Base-by-base conservation (phyloP, 2,113 vertebrate species). In the Pelmatolapia mariae region DNA sequence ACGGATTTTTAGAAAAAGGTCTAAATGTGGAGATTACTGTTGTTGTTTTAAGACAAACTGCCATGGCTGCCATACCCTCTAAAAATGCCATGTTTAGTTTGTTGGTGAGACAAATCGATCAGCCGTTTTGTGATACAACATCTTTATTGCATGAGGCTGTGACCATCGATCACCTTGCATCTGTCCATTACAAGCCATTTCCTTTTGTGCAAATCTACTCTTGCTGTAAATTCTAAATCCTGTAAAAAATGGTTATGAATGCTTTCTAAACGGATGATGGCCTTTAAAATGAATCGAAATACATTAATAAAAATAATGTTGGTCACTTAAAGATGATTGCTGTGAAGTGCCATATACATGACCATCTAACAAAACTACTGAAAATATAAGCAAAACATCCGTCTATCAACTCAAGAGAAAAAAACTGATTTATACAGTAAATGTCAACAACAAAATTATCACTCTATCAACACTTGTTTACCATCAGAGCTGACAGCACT, bases 61-160 rank as follows among this genome's bases (percentile, higher is more conserved):
- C 12, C 24, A 59, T 59, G 24, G 24, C 24, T 59, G 56, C 56
- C 9, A 0, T 59, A 59, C 13, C 1, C 24, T 59, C 56, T 29
- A 59, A 16, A 59, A 9, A 59, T 0, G 0, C 1, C 1, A 26
- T 57, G 54, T 57, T 26, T 57, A 57, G 24, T 57, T 57, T 57
- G 54, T 57, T 57, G 26, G 54, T 57, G 54, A 26, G 24, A 57
- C 12, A 26, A 57, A 57, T 0, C 0, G 12, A 0, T 15, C 24
- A 57, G 0, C 24, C 0, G 24, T 2, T 24, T 57, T 57, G 0
- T 29, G 24, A 57, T 57, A 54, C n/a, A n/a, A n/a, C 10, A 8
- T 29, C 0, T 29, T 16, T 59, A 59, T 1, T 29, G 0, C 24
- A 29, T 0, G 4, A 1, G 54, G 54, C 13, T 16, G 56, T 57